Evolutionary conservation across 2,888 invertebrate genomes (phyloP), one percentile per base, ranked within the genome.

Genomic region (Pollenia griseotomentosa): DNA sequence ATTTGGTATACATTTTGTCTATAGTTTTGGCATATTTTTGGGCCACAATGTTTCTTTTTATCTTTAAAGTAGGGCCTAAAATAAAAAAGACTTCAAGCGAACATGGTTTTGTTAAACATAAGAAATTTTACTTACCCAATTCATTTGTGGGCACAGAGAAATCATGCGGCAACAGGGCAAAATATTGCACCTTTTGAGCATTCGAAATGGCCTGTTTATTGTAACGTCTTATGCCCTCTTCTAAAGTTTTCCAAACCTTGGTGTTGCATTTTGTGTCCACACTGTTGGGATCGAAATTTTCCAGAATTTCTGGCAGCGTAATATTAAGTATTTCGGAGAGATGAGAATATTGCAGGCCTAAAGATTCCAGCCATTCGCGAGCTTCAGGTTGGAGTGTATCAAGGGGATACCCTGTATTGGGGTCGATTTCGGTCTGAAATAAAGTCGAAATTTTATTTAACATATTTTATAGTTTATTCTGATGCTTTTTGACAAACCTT

Each of bases 131-230:
- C 78, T 89, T 84, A 91, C 91, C 93, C 96, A 96, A 94, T 95
- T 98, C 98, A 83, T 97, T 98, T 5, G 97, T 96, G 57, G 95
- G 94, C 86, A 97, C 94, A 5, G 98, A 97, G 93, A 98, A 98
- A 93, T 98, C 98, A 51, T 94, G 94, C 0, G 98, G 97, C 71
- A 98, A 94, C 75, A 98, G 95, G 1, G 95, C 94, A 94, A 98
- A 97, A 92, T 98, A 98, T 93, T 98, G 97, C 80, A 98, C 95
- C 91, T 95, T 96, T 91, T 97, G 97, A 33, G 98, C 98, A 92
- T 97, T 96, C 0, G 98, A 98, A 74, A 96, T 96, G n/a, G 97
- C 96, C 74, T 95, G 94, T 73, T 94, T 94, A 93, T 98, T 98
- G 33, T 96, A 97, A 83, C 95, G 94, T 87, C 95, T 95, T 71